Percentiles rank a stretch among this genome's conserved stretches.
These are phyloP conservation scores for Slavum lentiscoides DNA, from an alignment of 2,888 invertebrate genomes.

Conservation along the genomic window DNA sequence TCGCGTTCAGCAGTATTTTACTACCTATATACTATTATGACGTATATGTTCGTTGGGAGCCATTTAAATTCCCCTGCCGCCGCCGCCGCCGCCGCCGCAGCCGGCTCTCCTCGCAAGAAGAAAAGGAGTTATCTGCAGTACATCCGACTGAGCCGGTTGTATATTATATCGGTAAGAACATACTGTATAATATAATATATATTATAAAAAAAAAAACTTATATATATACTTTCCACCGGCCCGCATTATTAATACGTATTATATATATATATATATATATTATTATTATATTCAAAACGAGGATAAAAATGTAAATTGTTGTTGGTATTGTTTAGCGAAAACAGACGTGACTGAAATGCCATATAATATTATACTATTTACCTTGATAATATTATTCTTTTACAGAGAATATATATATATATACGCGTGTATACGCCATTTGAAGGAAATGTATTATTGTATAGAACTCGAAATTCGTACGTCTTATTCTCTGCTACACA, in stretches of 20 bases:
- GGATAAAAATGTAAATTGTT: slow-evolving; percentile 41
- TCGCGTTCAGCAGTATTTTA: too few species aligned
- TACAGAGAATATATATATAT: slow-evolving; percentile 1
- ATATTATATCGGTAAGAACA: too few species aligned
- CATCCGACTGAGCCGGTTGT: slow-evolving; percentile 14
- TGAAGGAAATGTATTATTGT: not conserved
- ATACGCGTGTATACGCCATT: not conserved
- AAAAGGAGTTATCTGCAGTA: slow-evolving; percentile 11
- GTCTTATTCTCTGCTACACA: too few species aligned
- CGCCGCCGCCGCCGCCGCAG: too few species aligned
- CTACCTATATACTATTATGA: too few species aligned
- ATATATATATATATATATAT: not conserved
- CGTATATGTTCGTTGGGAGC: not conserved
- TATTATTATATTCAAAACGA: slow-evolving; percentile 31
- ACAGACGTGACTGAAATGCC: slow-evolving; percentile 44
- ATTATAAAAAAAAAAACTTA: too few species aligned
- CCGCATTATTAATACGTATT: slow-evolving; percentile 27
- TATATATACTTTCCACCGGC: slow-evolving; percentile 3
- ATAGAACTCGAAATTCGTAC: not conserved
- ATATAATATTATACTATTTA: not conserved
- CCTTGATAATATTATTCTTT: slow-evolving; percentile 21
- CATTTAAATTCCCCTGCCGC: slow-evolving; percentile 11
- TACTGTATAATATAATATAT: too few species aligned
- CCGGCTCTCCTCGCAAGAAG: not conserved
- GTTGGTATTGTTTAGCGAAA: slow-evolving; percentile 35